Evolutionary conservation across 2,888 invertebrate genomes (phyloP), one percentile per base, ranked within the genome.

Genomic region (Drosophila mulleri): DNA sequence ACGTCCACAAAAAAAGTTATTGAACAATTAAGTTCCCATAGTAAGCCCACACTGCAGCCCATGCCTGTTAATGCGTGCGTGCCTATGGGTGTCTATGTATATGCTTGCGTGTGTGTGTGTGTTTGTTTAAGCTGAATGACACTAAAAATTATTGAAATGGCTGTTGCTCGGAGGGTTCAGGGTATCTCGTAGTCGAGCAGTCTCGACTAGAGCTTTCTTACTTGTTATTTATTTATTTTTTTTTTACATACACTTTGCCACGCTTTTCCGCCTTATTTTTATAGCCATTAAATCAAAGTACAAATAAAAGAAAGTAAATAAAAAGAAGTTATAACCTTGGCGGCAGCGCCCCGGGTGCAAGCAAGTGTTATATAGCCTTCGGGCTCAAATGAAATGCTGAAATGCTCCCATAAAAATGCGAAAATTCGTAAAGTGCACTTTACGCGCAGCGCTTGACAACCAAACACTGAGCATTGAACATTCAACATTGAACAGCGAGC

Each of bases 401-500:
- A 87, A 88, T 85, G 78, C 64, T 83, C 71, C 74, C 88, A 88
- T 89, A 89, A 86, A 86, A 89, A 75, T 75, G 88, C 83, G 86
- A 75, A 81, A 89, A 88, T 89, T 89, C 81, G 90, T 74, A 83
- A 89, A 89, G 88, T 89, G 86, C 88, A 78, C 68, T 80, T 80
- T 77, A 77, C 60, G 67, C 61, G 47, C 20, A 32, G 26, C 42
- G 56, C 53, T 58, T 45, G 48, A 50, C 48, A 58, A 23, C 1
- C 20, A 35, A 14, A 20, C 20, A 20, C 3, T n/a, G 29, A 50
- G n/a, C 9, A 29, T 45, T 41, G 39, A 41, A 42, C 52, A n/a
- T 0, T 3, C 3, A 23, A 26, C 26, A 3, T 3, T 26, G 26
- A 26, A 48, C 9, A 29, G 56, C 44, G 39, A 42, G 37, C 52